Percentiles rank a stretch among this genome's conserved stretches.
phyloP scores from a whole-genome alignment of 2,797 vertebrate genomes.

The Microctenopoma steveboyesi region DNA sequence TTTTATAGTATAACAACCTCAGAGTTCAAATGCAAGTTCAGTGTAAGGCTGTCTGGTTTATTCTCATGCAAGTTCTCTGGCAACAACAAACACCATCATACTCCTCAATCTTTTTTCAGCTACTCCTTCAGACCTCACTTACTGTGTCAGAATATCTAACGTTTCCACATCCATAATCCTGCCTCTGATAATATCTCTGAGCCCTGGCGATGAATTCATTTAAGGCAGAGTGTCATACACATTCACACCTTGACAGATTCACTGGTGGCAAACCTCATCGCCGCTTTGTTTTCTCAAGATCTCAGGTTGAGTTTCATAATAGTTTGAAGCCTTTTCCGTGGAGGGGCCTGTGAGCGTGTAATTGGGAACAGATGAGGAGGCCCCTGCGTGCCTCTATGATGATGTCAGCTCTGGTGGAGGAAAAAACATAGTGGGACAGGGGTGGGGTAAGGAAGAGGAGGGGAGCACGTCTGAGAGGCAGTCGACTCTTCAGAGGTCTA shows the following conservation, averaged over 20 bases:
- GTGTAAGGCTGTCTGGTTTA: neutral
- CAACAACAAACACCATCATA: conserved; percentile 10
- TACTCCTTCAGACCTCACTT: conserved; percentile 12
- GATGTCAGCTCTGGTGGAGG: conserved; percentile 79
- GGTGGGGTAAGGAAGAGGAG: conserved; percentile 23
- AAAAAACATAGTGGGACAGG: conserved; percentile 56
- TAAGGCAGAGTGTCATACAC: conserved; percentile 25
- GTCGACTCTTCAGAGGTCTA: conserved; percentile 35
- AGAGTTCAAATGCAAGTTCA: conserved; percentile 48
- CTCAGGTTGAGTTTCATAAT: conserved; percentile 71
- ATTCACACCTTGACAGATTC: conserved; percentile 44
- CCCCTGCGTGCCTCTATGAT: conserved; percentile 80
- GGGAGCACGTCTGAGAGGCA: conserved; percentile 64
- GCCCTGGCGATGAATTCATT: conserved; percentile 24
- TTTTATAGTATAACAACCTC: conserved; percentile 22
- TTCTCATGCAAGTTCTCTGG: conserved; percentile 31
- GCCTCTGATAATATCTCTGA: conserved; percentile 30
- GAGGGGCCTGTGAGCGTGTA: conserved; percentile 69
- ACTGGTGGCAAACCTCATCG: conserved; percentile 32
- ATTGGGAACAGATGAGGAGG: conserved; percentile 85
- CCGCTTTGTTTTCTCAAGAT: conserved; percentile 65
- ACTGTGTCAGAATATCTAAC: conserved; percentile 27
- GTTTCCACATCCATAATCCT: conserved; percentile 27
- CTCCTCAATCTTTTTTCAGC: neutral
- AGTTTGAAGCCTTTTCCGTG: conserved; percentile 68